A percentile compares a stretch with the other conserved stretches of the same genome.
Conservation (phyloP, 2,888 invertebrate species). For the Tineola bisselliella region DNA sequence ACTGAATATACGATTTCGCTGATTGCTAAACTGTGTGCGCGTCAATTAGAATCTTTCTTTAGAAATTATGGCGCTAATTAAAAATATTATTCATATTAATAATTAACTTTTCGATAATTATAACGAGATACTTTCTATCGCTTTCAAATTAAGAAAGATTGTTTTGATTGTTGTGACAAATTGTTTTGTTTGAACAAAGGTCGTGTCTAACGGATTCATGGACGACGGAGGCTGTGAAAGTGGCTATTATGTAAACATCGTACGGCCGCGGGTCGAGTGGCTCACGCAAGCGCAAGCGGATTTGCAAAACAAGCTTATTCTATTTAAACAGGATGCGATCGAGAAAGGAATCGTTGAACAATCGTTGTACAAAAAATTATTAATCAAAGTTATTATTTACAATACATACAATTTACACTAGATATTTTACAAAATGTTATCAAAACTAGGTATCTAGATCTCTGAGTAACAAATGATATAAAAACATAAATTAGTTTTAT, state of each 20-base stretch:
- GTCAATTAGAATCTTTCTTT: not conserved
- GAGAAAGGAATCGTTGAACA: not conserved
- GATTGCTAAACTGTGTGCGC: not conserved
- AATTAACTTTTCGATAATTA: not conserved
- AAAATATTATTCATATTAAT: not conserved
- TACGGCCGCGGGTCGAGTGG: not conserved
- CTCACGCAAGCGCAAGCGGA: not conserved
- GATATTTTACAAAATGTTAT: not conserved
- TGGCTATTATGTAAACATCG: conserved; percentile 34
- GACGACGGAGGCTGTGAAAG: conserved; percentile 31
- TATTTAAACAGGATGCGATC: not conserved
- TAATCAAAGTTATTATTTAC: not conserved
- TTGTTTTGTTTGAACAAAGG: not conserved
- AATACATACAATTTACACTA: too few species aligned
- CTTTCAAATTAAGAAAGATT: not conserved
- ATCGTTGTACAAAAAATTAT: not conserved
- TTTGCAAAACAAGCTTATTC: not conserved
- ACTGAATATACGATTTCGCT: not conserved
- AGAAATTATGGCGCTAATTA: not conserved
- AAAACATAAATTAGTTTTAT: conserved; percentile 13
- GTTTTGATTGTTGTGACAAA: not conserved
- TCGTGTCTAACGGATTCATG: conserved; percentile 5
- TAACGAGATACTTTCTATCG: not conserved
- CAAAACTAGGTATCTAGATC: not conserved
- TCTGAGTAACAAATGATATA: conserved; percentile 3